Evolutionary conservation across 2,797 vertebrate genomes (phyloP), one percentile per base, ranked within the genome.

Genomic region (Xiphophorus birchmanni): DNA sequence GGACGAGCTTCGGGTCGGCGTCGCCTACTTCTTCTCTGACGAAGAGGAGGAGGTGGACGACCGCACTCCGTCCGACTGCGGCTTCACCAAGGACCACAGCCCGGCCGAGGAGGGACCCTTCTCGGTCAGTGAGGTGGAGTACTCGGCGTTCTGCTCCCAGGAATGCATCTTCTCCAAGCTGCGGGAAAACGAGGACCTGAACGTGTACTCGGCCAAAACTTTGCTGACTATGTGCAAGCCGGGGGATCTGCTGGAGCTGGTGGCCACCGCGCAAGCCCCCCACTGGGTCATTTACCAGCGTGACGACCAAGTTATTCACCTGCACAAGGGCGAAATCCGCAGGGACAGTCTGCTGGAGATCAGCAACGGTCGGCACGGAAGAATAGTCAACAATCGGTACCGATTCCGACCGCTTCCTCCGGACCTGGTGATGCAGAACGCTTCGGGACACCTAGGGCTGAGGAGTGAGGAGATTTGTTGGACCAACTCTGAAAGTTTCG

Each of bases 151-250:
- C 94, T 97, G 97, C 88, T 96, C 97, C 85, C 98, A 99, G 95
- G 98, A 99, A 97, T 99, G 99, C 96, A 99, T 99, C 94, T 99
- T 99, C 94, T 99, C 98, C 96, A 99, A 99, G 94, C 96, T 97
- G 92, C 97, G 96, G 91, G 97, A 97, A 92, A 97, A 97, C 91
- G 97, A 98, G 95, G 98, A 98, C 95, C 92, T 99, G 92, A 96
- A 97, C 80, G 97, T 99, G 88, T 98, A 96, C 94, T 96, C 98
- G 50, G 95, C 96, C 87, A 96, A 96, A 82, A 97, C 97, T 90
- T 95, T 99, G 95, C 96, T 99, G 29, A 95, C 96, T 81, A 97
- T 98, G 93, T 99, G 99, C 97, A 97, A 97, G 93, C 97, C 98
- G 0, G 99, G 99, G 76, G 99, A 99, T 95, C 95, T 99, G 92